phyloP scores from a whole-genome alignment of 2,888 invertebrate genomes.

The Pseudococcus jackbeardsleyi region DNA sequence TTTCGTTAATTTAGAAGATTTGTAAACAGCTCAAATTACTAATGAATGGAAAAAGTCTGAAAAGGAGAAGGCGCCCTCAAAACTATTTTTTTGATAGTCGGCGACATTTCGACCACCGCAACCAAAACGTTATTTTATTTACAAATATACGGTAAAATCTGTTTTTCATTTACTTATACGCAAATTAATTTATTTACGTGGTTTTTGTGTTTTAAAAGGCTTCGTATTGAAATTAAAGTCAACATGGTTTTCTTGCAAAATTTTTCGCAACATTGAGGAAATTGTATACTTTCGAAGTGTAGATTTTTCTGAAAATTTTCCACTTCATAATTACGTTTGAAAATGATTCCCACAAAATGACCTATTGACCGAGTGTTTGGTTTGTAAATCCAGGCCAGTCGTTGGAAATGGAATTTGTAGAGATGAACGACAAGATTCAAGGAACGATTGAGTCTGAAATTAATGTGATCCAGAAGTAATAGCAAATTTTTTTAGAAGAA shows the following conservation, averaged over 20 bases:
- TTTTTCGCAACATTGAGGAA: not conserved
- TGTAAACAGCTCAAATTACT: conserved; percentile 14
- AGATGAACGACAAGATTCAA: too few species aligned
- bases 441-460: too few species aligned
- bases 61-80: not conserved
- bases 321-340: too few species aligned
- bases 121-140: not conserved
- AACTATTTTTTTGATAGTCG: not conserved
- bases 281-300: not conserved
- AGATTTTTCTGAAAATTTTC: too few species aligned
- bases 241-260: not conserved
- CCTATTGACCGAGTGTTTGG: too few species aligned
- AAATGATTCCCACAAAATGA: too few species aligned
- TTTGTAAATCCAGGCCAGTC: too few species aligned
- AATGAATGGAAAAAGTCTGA: not conserved
- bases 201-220: conserved; percentile 1
- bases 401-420: too few species aligned
- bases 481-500: too few species aligned
- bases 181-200: not conserved
- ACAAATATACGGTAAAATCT: not conserved
- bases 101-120: not conserved
- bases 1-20: not conserved
- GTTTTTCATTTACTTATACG: not conserved
- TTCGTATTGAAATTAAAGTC: not conserved
- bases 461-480: too few species aligned